Base-by-base conservation (phyloP, 2,888 invertebrate species). In the Luffia ferchaultella region DNA sequence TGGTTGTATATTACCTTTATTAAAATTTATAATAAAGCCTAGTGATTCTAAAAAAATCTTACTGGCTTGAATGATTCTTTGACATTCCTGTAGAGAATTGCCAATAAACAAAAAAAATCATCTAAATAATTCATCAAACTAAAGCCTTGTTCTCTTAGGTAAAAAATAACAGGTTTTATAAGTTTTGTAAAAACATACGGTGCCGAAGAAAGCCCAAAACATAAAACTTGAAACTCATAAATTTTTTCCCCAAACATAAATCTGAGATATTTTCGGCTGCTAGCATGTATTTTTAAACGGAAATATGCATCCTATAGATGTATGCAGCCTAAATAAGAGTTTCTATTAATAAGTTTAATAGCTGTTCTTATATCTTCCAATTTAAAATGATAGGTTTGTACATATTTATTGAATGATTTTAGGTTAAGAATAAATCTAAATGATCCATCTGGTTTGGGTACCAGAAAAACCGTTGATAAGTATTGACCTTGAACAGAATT, bases 151-250 rank as follows among this genome's bases (percentile, higher is more conserved):
- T 5, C 2, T 40, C 49, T 12, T 15, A 49, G 43, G 40, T 17
- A 42, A 17, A 18, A 41, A n/a, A 42, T 17, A 2, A 42, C 49
- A 15, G 49, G 49, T 40, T 42, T 42, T 20, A 46, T 46, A 20
- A 40, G 7, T 16, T 46, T 46, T 12, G 46, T 46, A 20, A 46
- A 20, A 12, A 46, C n/a, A 46, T 46, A 46, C 20, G 46, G 46
- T 46, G 46, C 46, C 2, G 30, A 46, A 20, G n/a, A 19, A 3
- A 46, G 16, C n/a, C 41, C 51, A 18, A 51, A 51, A 16, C 47
- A 47, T 20, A 51, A 20, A 18, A 52, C 52, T 42, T 52, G 46
- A 48, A 52, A 52, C 50, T 52, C 42, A 41, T 41, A 52, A n/a
- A 52, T 12, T 20, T 42, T 47, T 18, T 45, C 43, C 16, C 45